These are phyloP conservation scores for Epinotia ramella DNA, from an alignment of 2,888 invertebrate species.

Conservation along the genomic window DNA sequence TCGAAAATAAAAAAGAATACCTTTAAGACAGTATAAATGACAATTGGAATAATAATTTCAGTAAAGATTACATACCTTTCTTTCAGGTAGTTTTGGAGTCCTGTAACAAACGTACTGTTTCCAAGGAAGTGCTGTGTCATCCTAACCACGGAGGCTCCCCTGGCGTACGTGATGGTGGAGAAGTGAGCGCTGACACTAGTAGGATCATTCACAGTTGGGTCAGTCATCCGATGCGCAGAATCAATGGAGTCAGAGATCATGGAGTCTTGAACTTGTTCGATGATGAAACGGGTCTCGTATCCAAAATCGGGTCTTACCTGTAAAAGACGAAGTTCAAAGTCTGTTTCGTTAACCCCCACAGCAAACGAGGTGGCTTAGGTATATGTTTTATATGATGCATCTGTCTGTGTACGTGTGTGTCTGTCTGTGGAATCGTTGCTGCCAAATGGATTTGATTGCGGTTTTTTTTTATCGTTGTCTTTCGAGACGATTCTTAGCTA, in stretches of 20 bases:
- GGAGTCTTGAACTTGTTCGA: conserved; percentile 88
- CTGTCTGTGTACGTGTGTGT: no score
- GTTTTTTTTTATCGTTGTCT: no score
- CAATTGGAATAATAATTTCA: neutral
- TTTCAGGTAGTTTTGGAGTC: conserved; percentile 83
- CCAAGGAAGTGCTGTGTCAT: conserved; percentile 89
- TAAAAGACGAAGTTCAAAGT: conserved; percentile 30
- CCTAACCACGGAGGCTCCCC: conserved; percentile 86
- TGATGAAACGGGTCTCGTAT: conserved; percentile 84
- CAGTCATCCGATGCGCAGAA: conserved; percentile 85
- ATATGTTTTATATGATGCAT: no score
- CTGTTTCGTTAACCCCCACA: neutral
- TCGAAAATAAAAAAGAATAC: no score
- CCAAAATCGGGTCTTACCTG: conserved; percentile 72
- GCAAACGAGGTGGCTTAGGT: no score
- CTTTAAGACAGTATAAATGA: neutral
- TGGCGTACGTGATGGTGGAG: conserved; percentile 88
- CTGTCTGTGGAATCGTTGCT: no score
- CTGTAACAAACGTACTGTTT: conserved; percentile 76
- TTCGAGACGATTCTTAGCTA: no score
- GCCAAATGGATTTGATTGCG: no score
- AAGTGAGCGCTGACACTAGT: conserved; percentile 86
- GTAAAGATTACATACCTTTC: conserved; percentile 66
- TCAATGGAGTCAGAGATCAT: conserved; percentile 85
- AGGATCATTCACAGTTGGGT: conserved; percentile 83